These are phyloP conservation scores for Axea sp. DNA, from an alignment of 2,888 invertebrate species.

Conservation along the genomic window DNA sequence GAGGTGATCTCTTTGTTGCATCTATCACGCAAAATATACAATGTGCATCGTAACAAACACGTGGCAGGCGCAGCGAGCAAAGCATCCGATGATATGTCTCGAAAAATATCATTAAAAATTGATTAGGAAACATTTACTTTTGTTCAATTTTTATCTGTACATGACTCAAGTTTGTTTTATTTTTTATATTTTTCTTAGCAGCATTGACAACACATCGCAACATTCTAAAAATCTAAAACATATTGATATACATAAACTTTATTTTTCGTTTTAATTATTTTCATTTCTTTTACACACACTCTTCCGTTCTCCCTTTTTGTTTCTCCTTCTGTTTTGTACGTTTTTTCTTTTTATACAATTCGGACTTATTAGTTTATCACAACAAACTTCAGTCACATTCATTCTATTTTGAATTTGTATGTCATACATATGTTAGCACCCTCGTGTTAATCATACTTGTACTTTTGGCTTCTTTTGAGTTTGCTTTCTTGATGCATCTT, in stretches of 20 bases:
- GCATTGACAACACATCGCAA: conserved; percentile 37
- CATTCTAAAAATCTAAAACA: conserved; percentile 43
- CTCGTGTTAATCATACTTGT: conserved; percentile 65
- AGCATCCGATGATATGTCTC: conserved; percentile 68
- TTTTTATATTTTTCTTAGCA: conserved; percentile 15
- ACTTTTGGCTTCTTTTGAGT: conserved; percentile 67
- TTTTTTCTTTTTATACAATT: conserved; percentile 35
- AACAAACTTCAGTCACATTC: conserved; percentile 37
- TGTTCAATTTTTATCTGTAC: conserved; percentile 41
- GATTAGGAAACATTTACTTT: conserved; percentile 55
- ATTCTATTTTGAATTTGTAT: conserved; percentile 33
- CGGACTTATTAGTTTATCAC: conserved; percentile 19
- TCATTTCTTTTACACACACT: conserved; percentile 9
- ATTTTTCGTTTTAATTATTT: conserved; percentile 18
- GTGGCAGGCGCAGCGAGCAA: conserved; percentile 59
- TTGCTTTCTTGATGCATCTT: conserved; percentile 60
- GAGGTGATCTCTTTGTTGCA: conserved; percentile 28
- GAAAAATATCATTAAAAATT: conserved; percentile 62
- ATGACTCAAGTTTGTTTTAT: conserved; percentile 45
- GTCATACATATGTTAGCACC: conserved; percentile 63
- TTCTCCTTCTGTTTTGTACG: conserved; percentile 25
- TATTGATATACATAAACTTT: conserved; percentile 33
- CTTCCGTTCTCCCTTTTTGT: background rate
- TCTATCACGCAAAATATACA: conserved; percentile 49
- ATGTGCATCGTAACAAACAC: conserved; percentile 42